These are phyloP conservation scores for human (Homo sapiens) DNA, from an alignment of 2,113 vertebrate genomes.

Conservation along the genomic window DNA sequence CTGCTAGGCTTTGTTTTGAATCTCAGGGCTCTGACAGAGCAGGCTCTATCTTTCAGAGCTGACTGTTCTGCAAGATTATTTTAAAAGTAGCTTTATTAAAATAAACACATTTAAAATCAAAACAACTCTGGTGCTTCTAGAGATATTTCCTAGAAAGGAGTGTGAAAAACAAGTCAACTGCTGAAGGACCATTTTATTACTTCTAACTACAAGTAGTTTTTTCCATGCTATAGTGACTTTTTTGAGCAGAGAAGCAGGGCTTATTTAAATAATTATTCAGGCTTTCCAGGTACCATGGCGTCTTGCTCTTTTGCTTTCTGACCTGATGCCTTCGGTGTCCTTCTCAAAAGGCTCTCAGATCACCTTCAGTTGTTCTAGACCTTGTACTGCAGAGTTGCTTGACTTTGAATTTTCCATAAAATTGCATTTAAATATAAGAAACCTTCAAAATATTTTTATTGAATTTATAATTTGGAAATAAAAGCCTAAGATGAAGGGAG, in stretches of 20 bases:
- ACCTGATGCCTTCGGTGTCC: background rate
- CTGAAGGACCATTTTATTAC: background rate
- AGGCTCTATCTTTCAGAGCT: slow-evolving; percentile 58
- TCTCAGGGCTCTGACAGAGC: slow-evolving; percentile 7
- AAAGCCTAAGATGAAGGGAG: background rate
- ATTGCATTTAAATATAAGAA: slow-evolving; percentile 47
- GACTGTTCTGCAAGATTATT: slow-evolving; percentile 28
- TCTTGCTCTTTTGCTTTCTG: background rate
- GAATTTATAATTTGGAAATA: background rate
- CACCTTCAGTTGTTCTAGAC: background rate
- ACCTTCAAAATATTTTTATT: background rate
- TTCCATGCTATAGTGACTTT: background rate
- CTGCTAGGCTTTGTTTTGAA: slow-evolving; percentile 57
- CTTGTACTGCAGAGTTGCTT: background rate
- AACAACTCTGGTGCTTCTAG: slow-evolving; percentile 27
- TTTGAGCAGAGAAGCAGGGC: background rate
- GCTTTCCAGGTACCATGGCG: background rate
- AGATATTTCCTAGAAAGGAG: slow-evolving; percentile 70
- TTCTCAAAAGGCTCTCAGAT: background rate
- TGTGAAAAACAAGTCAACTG: slow-evolving; percentile 21
- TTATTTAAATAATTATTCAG: background rate
- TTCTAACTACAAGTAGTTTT: slow-evolving; percentile 29
- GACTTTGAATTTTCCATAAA: background rate
- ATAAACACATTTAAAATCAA: slow-evolving; percentile 52
- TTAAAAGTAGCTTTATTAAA: slow-evolving; percentile 59